These are phyloP conservation scores for Celastrina argiolus DNA, from an alignment of 2,888 invertebrate species.

Conservation along the genomic window DNA sequence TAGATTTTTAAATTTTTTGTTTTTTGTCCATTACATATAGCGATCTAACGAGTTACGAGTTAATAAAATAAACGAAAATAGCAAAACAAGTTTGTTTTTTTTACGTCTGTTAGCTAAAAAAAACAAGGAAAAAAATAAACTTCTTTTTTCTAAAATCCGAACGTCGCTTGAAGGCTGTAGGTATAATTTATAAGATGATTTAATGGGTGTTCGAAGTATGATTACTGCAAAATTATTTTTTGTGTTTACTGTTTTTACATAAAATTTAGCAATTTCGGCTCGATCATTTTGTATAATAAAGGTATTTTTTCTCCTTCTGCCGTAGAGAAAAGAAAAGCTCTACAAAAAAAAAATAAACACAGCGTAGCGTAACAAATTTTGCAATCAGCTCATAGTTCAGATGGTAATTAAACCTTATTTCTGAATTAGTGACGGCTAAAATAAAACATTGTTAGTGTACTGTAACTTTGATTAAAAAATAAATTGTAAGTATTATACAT, in stretches of 20 bases:
- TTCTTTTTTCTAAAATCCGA: neutral
- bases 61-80: conserved; percentile 1
- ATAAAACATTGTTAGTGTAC: neutral
- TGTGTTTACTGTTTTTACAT: neutral
- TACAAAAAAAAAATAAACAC: neutral
- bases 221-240: neutral
- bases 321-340: neutral
- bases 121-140: neutral
- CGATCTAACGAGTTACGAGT: neutral
- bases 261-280: neutral
- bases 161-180: neutral
- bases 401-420: neutral
- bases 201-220: neutral
- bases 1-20: neutral
- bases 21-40: neutral
- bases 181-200: neutral
- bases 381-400: neutral
- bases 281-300: too few relatives aligned
- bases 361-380: neutral
- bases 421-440: neutral
- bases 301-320: neutral
- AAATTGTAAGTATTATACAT: too few relatives aligned
- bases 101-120: neutral
- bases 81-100: neutral
- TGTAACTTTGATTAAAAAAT: too few relatives aligned